Evolutionary conservation across 2,888 invertebrate species (phyloP).

Genomic region (Morinoia aosen): DNA sequence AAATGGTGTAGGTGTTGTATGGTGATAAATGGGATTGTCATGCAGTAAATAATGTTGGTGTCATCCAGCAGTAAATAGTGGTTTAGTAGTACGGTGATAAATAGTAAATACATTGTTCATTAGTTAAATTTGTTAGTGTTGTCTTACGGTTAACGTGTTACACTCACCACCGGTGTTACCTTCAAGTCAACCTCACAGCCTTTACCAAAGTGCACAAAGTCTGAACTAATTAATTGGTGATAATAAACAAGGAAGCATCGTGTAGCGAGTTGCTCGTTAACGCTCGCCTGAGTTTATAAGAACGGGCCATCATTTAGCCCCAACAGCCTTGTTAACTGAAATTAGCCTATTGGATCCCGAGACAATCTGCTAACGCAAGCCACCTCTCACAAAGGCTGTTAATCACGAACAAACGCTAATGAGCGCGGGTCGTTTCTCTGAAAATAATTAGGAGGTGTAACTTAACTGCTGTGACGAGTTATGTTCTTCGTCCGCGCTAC

Average conservation of each 20-base stretch:
- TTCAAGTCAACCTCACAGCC: background rate
- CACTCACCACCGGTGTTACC: background rate
- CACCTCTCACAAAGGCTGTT: background rate
- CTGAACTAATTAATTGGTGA: background rate
- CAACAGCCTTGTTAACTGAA: background rate
- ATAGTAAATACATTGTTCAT: too few relatives aligned
- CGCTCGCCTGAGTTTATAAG: background rate
- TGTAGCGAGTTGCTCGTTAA: background rate
- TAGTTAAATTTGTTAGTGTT: background rate
- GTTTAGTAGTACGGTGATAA: too few relatives aligned
- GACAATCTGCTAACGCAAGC: background rate
- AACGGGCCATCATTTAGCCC: background rate
- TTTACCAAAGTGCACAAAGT: background rate
- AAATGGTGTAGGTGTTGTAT: background rate
- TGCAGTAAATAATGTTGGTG: too few relatives aligned
- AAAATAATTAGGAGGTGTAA: background rate
- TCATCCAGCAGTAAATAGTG: background rate
- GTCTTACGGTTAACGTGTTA: background rate
- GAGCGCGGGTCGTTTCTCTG: background rate
- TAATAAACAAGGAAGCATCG: background rate
- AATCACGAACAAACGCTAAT: background rate
- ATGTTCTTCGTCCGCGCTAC: too few relatives aligned
- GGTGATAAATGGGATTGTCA: background rate
- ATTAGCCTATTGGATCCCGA: background rate
- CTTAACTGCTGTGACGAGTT: too few relatives aligned